Conservation (phyloP, 1,140 invertebrate genomes). For the Amphibalanus amphitrite region DNA sequence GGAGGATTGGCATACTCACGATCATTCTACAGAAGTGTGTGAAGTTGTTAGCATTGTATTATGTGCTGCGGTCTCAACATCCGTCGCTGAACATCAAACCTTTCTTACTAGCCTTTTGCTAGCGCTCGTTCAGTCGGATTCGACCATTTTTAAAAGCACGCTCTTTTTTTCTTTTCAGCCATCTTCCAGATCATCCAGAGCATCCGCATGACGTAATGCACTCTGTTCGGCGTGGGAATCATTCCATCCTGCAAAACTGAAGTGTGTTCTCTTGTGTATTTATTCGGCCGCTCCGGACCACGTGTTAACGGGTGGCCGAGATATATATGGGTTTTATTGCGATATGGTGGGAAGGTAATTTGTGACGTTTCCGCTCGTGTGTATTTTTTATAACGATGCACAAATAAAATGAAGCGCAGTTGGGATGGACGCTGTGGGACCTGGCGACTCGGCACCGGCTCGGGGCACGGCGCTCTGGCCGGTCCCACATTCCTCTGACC, state of each 20-base stretch:
- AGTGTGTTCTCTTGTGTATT: neutral
- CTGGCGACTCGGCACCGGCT: neutral
- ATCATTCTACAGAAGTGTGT: no score
- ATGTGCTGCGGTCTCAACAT: no score
- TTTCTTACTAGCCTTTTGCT: no score
- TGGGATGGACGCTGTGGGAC: neutral
- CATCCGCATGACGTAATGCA: constrained; percentile 42
- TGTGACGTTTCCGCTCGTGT: neutral
- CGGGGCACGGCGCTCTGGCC: no score
- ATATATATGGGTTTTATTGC: neutral
- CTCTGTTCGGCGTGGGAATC: neutral
- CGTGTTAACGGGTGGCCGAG: neutral
- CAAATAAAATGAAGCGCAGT: neutral
- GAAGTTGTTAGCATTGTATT: no score
- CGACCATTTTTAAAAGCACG: no score
- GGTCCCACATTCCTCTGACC: no score
- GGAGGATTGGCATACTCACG: no score
- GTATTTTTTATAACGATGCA: neutral
- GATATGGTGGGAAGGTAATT: neutral
- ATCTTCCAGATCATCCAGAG: constrained; percentile 95
- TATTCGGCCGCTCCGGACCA: neutral
- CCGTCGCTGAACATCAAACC: no score
- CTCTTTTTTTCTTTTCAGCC: constrained; percentile 41
- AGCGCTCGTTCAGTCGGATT: no score
- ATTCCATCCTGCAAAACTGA: neutral